These are phyloP conservation scores for Emydocephalus ijimae DNA, from an alignment of 2,113 vertebrate genomes.

Conservation along the genomic window DNA sequence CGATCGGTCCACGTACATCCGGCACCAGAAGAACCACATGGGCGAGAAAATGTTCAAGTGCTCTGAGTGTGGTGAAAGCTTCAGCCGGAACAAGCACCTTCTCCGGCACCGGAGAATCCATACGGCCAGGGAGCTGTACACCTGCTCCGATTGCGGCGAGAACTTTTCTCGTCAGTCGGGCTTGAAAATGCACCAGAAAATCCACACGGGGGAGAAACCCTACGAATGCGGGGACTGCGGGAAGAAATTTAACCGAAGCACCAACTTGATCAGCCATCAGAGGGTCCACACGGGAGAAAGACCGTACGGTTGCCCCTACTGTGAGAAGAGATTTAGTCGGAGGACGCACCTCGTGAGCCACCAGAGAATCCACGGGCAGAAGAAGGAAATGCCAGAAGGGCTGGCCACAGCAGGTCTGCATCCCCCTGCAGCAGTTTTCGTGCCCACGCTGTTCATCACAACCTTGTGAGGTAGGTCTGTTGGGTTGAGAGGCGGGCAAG, in stretches of 20 bases:
- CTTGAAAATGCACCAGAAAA: constrained; percentile 48
- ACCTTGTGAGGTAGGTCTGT: neutral
- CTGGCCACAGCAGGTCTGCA: neutral
- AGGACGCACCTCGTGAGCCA: constrained; percentile 12
- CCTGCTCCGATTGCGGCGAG: neutral
- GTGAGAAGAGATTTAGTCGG: constrained; percentile 55
- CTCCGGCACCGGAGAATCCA: constrained; percentile 7
- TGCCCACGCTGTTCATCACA: neutral
- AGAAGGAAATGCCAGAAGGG: neutral
- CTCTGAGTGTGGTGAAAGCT: neutral
- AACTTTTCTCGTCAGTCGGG: constrained; percentile 12
- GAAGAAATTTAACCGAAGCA: constrained; percentile 64
- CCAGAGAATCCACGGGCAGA: constrained; percentile 3
- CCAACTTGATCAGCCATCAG: constrained; percentile 63
- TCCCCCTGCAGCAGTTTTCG: neutral
- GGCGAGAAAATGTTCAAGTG: constrained; percentile 14
- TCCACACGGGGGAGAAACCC: constrained; percentile 72
- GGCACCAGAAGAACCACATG: constrained; percentile 23
- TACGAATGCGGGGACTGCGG: constrained; percentile 62
- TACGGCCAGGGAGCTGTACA: neutral
- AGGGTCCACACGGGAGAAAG: constrained; percentile 64
- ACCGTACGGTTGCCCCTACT: constrained; percentile 54
- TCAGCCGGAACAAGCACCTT: constrained; percentile 26
- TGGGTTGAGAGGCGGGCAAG: neutral
- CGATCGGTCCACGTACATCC: constrained; percentile 8